Base-by-base conservation (phyloP, 1,140 invertebrate species). In the Oreohelix idahoensis region DNA sequence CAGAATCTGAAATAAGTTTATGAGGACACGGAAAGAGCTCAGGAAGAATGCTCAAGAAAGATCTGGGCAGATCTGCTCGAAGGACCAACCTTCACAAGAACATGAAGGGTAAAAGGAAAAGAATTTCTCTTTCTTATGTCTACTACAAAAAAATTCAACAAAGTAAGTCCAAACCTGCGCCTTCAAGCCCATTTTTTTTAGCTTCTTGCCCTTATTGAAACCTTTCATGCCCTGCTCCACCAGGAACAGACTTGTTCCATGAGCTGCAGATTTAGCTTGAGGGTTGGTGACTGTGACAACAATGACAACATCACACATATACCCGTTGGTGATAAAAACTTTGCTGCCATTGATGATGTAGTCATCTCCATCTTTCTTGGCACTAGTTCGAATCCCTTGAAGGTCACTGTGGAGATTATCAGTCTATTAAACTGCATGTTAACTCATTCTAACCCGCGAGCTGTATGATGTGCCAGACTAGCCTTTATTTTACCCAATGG, bases 301-400 rank as follows among this genome's bases (percentile, higher is more conserved):
- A 76, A 94, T 87, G n/a, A 93, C 92, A 10, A 93, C 79, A 86
- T 93, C 93, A 71, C 87, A 83, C 89, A 93, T 89, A 86, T 88
- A 93, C 51, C 93, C 93, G 87, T 94, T 94, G 26, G 93, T 94
- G 81, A 94, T 94, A 86, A 93, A 94, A 0, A 91, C 90, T 86
- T 93, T 94, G 74, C 92, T 93, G 35, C 93, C 93, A 87, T 94
- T 94, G 2, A 94, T 83, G 79, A 94, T 93, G 84, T 89, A 94
- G 84, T 93, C 93, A 84, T 88, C 86, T 11, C 93, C 93, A 87
- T 93, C 93, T 83, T 91, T 90, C 78, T 91, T 92, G 15, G 93
- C 93, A 87, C 89, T 90, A 23, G 93, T 94, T 66, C 90, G 84
- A 23, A 94, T 90, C 38, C 93, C 93, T 85, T 94, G 93, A 26